Evolutionary conservation across 2,113 vertebrate genomes (phyloP), one percentile per base, ranked within the genome.

Genomic region (Platysteira castanea): DNA sequence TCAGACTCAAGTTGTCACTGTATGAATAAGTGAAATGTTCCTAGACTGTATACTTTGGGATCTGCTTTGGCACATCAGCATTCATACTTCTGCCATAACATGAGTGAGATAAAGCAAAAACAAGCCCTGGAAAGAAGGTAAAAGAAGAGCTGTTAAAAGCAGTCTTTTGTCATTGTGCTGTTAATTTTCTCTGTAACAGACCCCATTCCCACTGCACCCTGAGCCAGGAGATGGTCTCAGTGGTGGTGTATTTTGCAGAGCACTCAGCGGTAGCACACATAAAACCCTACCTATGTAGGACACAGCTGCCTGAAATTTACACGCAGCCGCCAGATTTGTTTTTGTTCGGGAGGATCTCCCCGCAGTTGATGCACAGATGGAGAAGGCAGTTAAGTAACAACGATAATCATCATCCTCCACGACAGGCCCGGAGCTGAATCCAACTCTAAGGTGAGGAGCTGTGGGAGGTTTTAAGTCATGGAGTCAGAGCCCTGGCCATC

Each of bases 331-430:
- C 84, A 95, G 95, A 37, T 87, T 89, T 88, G 84, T 42, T 92
- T 93, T 56, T 13, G 5, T 92, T 71, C 42, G 33, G 71, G 78
- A 83, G 57, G 59, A 73, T 93, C 71, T 90, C 68, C 80, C 67
- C 4, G 49, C 41, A 46, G 42, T 4, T 52, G 89, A 86, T 24
- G 70, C 90, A 96, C 94, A 97, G 94, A 96, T 92, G 88, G 93
- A 93, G 77, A 89, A 80, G 86, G 61, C 75, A 96, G 64, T 82
- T 95, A 95, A 87, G 53, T 78, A 73, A 68, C 63, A 86, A 69
- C 3, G 44, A 69, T 53, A 94, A 85, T 49, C 37, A 91, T 73
- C 65, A 52, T 57, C 69, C 65, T 88, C 53, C 84, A 68, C 15
- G 74, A 31, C 65, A 90, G 84, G 3, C 47, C 77, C 15, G 6